These are phyloP conservation scores for Calephelis nemesis DNA, from an alignment of 1,140 invertebrate species.

Conservation along the genomic window DNA sequence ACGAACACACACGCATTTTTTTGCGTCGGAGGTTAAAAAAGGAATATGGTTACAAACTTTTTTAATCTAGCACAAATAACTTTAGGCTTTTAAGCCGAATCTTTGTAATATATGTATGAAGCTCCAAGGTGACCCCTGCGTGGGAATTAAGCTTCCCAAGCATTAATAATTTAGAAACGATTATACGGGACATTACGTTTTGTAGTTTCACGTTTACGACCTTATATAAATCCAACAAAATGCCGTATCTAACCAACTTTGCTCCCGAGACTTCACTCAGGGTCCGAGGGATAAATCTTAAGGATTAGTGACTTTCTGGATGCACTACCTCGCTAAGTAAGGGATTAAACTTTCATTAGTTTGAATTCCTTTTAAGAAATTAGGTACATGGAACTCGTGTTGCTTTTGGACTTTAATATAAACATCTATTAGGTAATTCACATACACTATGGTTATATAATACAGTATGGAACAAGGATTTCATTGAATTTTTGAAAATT, in stretches of 20 bases:
- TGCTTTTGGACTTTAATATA: too few relatives aligned
- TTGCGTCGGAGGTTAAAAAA: too few relatives aligned
- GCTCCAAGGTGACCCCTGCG: slow-evolving; percentile 2
- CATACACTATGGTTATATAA: too few relatives aligned
- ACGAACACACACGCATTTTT: too few relatives aligned
- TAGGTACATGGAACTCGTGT: too few relatives aligned
- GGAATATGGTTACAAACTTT: too few relatives aligned
- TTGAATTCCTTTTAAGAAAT: not conserved
- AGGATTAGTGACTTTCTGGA: slow-evolving; percentile 4
- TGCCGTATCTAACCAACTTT: slow-evolving; percentile 9
- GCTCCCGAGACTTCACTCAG: not conserved
- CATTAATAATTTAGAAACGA: slow-evolving; percentile 36
- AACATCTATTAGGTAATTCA: too few relatives aligned
- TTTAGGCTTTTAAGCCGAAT: not conserved
- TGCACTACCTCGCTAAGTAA: not conserved
- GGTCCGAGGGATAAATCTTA: slow-evolving; percentile 8
- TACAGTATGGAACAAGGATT: too few relatives aligned
- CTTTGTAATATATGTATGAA: not conserved
- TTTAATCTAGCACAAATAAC: not conserved
- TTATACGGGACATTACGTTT: slow-evolving; percentile 37
- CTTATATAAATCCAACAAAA: slow-evolving; percentile 27
- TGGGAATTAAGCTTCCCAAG: slow-evolving; percentile 16
- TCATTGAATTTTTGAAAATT: too few relatives aligned
- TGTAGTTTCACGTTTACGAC: slow-evolving; percentile 36
- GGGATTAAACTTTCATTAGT: not conserved